These are phyloP conservation scores for Urophycis tenuis DNA, from an alignment of 2,797 vertebrate species.

Conservation along the genomic window DNA sequence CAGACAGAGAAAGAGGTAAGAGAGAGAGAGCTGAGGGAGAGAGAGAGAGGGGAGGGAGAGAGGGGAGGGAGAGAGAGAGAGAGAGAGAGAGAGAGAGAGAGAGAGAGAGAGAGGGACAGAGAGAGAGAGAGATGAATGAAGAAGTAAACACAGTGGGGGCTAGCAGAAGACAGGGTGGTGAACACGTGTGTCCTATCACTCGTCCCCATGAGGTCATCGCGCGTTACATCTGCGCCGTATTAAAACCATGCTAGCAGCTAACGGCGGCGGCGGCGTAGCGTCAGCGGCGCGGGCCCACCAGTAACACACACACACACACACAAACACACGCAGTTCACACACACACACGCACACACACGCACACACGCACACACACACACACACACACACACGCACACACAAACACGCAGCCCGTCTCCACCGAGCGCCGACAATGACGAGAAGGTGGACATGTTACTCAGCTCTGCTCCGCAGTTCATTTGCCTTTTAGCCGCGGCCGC, in stretches of 20 bases:
- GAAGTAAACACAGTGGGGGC: conserved; percentile 39
- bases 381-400: too few species aligned
- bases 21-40: background rate
- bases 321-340: too few species aligned
- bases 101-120: background rate
- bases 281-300: background rate
- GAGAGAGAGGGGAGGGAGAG: background rate
- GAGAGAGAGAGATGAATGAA: conserved; percentile 2
- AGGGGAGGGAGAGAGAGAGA: too few species aligned
- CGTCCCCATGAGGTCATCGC: conserved; percentile 32
- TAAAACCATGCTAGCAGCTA: conserved; percentile 8
- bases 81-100: too few species aligned
- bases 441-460: background rate
- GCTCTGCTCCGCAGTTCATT: background rate
- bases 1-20: too few species aligned
- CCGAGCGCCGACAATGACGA: background rate
- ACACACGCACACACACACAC: too few species aligned
- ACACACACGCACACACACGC: too few species aligned
- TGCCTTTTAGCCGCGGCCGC: background rate
- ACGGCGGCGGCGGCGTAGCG: background rate
- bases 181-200: conserved; percentile 28
- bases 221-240: conserved; percentile 11
- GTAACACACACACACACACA: background rate
- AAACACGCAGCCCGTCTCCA: background rate
- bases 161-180: conserved; percentile 8